Evolutionary conservation across 2,797 vertebrate species (phyloP), one percentile per base, ranked within the genome.

Genomic region (Cryptoprocta ferox): DNA sequence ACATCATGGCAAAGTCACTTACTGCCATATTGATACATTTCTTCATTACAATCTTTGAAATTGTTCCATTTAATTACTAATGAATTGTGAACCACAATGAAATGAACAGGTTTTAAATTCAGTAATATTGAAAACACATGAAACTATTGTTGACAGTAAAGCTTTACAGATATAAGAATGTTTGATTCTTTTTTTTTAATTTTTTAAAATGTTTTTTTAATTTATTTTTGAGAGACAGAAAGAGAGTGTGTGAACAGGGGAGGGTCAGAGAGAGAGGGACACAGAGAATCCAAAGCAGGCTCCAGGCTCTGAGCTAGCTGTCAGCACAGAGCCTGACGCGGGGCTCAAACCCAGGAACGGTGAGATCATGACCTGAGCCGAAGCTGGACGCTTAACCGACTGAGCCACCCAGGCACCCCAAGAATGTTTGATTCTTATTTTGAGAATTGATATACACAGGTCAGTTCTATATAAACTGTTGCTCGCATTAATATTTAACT

Each of bases 171-270:
- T 70, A 87, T 61, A 84, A 59, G 45, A 56, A 50, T 63, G 14
- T 70, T 85, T 88, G 59, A 48, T 84, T 84, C 24, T 75, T 63
- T 32, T 56, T 89, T 93, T 85, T n/a, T n/a, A n/a, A n/a, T n/a
- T n/a, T n/a, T n/a, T n/a, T n/a, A n/a, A n/a, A n/a, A n/a, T n/a
- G n/a, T n/a, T n/a, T n/a, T n/a, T n/a, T n/a, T n/a, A n/a, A n/a
- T n/a, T n/a, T n/a, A n/a, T n/a, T n/a, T n/a, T n/a, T n/a, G n/a
- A n/a, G n/a, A n/a, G n/a, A n/a, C n/a, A n/a, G n/a, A n/a, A n/a
- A n/a, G n/a, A n/a, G n/a, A n/a, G n/a, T n/a, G n/a, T n/a, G n/a
- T n/a, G n/a, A n/a, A n/a, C n/a, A n/a, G n/a, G n/a, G n/a, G n/a
- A n/a, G n/a, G n/a, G n/a, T n/a, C n/a, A n/a, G n/a, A n/a, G n/a